Evolutionary conservation across 2,113 vertebrate species (phyloP), one percentile per base, ranked within the genome.

Genomic region (Xyliphius kryptos): DNA sequence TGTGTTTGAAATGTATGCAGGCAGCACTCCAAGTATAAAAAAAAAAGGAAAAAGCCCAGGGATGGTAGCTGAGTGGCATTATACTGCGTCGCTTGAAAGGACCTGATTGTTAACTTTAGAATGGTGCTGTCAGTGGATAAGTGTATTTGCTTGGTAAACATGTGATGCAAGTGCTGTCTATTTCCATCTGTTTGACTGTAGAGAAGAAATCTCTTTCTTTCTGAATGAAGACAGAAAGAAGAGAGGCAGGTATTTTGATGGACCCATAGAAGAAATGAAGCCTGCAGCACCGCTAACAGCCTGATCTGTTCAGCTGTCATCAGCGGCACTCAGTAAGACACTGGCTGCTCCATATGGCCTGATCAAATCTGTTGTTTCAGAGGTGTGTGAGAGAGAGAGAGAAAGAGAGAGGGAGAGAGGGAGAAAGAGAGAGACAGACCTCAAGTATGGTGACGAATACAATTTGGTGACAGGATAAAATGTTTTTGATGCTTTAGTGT

Each of bases 231-330:
- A n/a, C n/a, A n/a, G n/a, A n/a, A n/a, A n/a, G n/a, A n/a, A n/a
- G n/a, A n/a, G 2, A 20, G 32, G 17, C 16, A 44, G 26, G 63
- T 20, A 14, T 58, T 52, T 50, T 17, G 14, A 63, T 54, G 52
- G 63, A 56, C 56, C 54, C 43, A 51, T 38, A 56, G 46, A 68
- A 61, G 51, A 53, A 56, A 41, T 60, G 74, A 74, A 71, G 71
- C 67, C 72, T 66, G 77, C 73, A 81, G 78, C 76, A 80, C 74
- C 37, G 22, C 61, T 74, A 58, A 43, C 67, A 85, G 79, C 74
- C 80, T 79, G 81, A 85, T 77, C 82, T 80, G 79, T 78, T 83
- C 72, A 70, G 77, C 74, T 81, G 80, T 84, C 78, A 60, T 84
- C 83, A 82, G 73, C 81, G 77, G 71, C 72, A 56, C 81, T 77